Evolutionary conservation across 37 sponge, comb jelly and placozoan genomes (phyloP), one percentile per base, ranked within the genome.

Genomic region (Diacarnus erythraeanus): DNA sequence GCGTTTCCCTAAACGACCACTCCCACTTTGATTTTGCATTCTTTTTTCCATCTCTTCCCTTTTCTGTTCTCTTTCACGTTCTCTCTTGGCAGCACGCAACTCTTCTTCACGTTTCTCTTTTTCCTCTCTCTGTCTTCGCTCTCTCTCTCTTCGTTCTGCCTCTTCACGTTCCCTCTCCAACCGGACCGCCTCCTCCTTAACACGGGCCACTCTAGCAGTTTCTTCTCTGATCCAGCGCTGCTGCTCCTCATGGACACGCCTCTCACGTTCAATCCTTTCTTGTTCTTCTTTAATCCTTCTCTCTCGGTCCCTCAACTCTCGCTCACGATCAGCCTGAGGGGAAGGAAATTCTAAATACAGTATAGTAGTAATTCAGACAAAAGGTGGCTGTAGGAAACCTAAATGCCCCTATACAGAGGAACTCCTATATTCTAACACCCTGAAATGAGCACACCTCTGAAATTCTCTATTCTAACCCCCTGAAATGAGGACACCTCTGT

Each of bases 271-370:
- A 9, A 84, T 43, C 3, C 67, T 34, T 42, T 79, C 79, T 30
- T 74, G 75, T 64, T 79, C 86, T 57, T 77, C 44, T 31, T 23
- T 43, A 20, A 80, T 35, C 43, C 64, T 27, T 30, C 64, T 44
- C 66, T 84, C 85, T 61, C 71, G 61, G 25, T 89, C 85, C 18
- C 71, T 34, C 64, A 83, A 39, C 29, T 80, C 80, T 18, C 82
- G 67, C 77, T 87, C 82, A 30, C 74, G 61, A 36, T 73, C 73
- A 30, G 30, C 47, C 72, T 73, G 74, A 2, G 41, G 2, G 17
- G 23, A 37, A 23, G n/a, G n/a, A n/a, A n/a, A n/a, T n/a, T n/a
- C n/a, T n/a, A n/a, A 25, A 60, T 60, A 60, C n/a, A n/a, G n/a
- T n/a, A n/a, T n/a, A n/a, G n/a, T n/a, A n/a, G n/a, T n/a, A n/a